Percentiles rank a stretch among this genome's conserved stretches.
Evolutionary conservation across 2,113 vertebrate species (phyloP).

Genomic region (Corythaixoides concolor): DNA sequence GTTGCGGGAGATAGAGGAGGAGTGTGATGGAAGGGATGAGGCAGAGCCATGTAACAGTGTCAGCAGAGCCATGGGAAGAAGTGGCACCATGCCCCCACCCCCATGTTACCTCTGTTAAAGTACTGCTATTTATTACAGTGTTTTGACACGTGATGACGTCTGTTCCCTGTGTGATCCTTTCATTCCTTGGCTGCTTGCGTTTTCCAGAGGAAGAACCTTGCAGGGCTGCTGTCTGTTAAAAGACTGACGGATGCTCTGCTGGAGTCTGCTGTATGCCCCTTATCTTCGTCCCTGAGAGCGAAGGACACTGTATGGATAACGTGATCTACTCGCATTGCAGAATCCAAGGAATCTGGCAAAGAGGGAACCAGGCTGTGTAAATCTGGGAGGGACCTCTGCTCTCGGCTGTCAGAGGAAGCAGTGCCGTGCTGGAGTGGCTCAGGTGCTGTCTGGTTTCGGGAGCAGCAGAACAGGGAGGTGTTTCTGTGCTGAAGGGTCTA

Average conservation of each 20-base stretch:
- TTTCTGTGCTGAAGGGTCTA: not conserved
- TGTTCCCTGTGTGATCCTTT: not conserved
- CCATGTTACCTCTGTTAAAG: rapidly evolving
- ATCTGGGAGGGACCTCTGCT: not conserved
- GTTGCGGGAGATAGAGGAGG: not conserved
- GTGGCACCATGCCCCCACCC: no score
- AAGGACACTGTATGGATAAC: not conserved
- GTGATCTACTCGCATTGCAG: not conserved
- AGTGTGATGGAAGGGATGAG: not conserved
- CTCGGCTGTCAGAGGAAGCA: not conserved
- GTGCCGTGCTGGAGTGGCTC: not conserved
- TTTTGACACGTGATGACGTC: not conserved
- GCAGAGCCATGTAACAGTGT: not conserved
- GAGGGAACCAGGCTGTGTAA: not conserved
- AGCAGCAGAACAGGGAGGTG: not conserved
- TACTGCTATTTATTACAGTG: not conserved
- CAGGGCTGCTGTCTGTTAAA: not conserved
- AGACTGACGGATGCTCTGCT: not conserved
- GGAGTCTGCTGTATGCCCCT: not conserved
- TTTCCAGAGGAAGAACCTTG: not conserved
- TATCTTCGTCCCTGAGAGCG: not conserved
- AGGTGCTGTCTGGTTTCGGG: not conserved
- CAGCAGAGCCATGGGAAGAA: not conserved
- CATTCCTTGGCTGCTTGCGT: not conserved
- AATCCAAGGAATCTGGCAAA: not conserved